A percentile compares a stretch with the other conserved stretches of the same genome.
Conservation (phyloP, 2,888 invertebrate genomes). For the Cacoxenus indagator region DNA sequence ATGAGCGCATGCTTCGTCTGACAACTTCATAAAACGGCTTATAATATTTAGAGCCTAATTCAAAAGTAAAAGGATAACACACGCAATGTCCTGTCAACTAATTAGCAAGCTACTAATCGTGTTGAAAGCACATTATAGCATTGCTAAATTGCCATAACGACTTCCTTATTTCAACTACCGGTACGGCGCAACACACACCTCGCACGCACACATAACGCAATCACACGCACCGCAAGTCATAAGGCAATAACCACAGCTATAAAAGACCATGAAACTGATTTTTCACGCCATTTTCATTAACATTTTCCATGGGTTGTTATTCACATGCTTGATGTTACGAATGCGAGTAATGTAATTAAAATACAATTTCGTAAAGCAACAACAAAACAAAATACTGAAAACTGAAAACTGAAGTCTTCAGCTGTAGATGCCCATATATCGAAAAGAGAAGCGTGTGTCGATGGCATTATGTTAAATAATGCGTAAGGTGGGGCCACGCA, state of each 20-base stretch:
- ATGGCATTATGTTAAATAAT: slow-evolving; percentile 1
- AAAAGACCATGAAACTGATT: slow-evolving; percentile 64
- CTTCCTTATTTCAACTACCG: slow-evolving; percentile 37
- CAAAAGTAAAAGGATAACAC: no score
- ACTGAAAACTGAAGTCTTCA: no score
- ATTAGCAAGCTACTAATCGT: slow-evolving; percentile 7
- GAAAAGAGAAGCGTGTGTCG: slow-evolving; percentile 16
- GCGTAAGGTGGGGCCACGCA: neutral
- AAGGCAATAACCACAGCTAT: slow-evolving; percentile 55
- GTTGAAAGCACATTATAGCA: slow-evolving; percentile 13
- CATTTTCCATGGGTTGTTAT: slow-evolving; percentile 23
- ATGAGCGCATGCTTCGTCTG: no score
- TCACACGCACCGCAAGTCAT: neutral
- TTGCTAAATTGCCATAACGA: slow-evolving; percentile 45
- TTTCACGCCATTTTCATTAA: slow-evolving; percentile 63
- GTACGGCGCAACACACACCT: slow-evolving; percentile 33
- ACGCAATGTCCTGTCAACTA: neutral
- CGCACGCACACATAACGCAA: slow-evolving; percentile 33
- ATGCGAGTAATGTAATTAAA: slow-evolving; percentile 60
- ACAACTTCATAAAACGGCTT: no score
- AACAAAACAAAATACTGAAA: slow-evolving; percentile 17
- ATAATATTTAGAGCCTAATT: no score
- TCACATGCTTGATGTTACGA: slow-evolving; percentile 15
- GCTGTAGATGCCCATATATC: neutral
- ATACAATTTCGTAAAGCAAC: slow-evolving; percentile 55